These are phyloP conservation scores for Petrolisthes cinctipes DNA, from an alignment of 2,888 invertebrate genomes.

Conservation along the genomic window DNA sequence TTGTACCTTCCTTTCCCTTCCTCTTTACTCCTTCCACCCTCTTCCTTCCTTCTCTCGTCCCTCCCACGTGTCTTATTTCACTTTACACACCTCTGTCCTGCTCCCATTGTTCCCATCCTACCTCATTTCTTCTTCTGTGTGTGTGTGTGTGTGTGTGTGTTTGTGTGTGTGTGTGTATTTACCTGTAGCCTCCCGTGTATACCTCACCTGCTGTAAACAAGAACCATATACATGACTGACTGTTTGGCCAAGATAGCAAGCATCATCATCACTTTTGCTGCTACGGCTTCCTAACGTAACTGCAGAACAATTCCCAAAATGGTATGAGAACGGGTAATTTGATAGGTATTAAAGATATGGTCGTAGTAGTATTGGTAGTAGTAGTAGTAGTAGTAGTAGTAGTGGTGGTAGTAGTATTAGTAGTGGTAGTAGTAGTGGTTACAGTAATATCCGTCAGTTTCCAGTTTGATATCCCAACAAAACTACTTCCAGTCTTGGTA, in stretches of 20 bases:
- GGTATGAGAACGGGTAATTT: background rate
- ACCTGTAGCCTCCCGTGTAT: no score
- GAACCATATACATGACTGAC: no score
- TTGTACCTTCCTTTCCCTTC: background rate
- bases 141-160: background rate
- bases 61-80: background rate
- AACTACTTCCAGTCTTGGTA: no score
- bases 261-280: no score
- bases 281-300: no score
- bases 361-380: background rate
- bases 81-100: background rate
- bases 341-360: background rate
- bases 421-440: background rate
- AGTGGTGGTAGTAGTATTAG: background rate
- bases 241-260: no score
- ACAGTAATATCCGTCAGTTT: background rate
- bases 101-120: background rate
- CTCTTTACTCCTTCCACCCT: background rate
- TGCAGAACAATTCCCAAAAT: background rate
- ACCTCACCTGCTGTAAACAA: no score
- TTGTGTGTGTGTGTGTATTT: no score
- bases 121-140: background rate
- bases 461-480: no score
- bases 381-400: no score
- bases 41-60: background rate